Conservation (phyloP, 30 jellyfish, hydroid and myxozoan genomes). For the Chrysaora quinquecirrha region DNA sequence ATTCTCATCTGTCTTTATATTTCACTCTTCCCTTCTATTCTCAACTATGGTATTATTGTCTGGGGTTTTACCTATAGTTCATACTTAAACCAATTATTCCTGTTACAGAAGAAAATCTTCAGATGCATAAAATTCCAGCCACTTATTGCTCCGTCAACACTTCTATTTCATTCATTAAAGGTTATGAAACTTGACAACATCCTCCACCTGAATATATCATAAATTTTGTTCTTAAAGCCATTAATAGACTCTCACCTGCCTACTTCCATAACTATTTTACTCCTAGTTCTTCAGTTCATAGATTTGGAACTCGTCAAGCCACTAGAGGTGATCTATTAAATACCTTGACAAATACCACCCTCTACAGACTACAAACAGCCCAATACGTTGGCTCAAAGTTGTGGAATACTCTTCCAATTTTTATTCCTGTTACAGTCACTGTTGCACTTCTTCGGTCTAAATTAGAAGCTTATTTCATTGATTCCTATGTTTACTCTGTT, state of each 20-base stretch:
- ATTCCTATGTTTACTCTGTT: neutral
- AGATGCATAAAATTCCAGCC: too few relatives aligned
- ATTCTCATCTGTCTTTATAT: too few relatives aligned
- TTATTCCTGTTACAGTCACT: constrained; percentile 16
- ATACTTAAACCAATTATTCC: constrained; percentile 7
- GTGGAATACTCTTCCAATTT: constrained; percentile 37
- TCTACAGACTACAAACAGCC: constrained; percentile 21
- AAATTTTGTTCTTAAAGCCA: constrained; percentile 17
- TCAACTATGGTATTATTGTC: too few relatives aligned
- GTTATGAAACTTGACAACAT: constrained; percentile 1
- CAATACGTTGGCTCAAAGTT: constrained; percentile 19
- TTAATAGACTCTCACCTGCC: constrained; percentile 28
- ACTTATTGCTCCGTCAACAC: neutral
- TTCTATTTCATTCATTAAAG: neutral
- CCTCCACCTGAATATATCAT: neutral
- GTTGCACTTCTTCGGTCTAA: constrained; percentile 19
- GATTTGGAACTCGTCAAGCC: constrained; percentile 46
- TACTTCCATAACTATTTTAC: constrained; percentile 20
- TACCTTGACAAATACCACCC: constrained; percentile 22
- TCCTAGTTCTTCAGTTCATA: constrained; percentile 22
- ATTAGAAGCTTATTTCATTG: too few relatives aligned
- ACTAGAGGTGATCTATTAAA: constrained; percentile 42
- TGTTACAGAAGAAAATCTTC: neutral
- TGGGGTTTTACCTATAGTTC: constrained; percentile 2
- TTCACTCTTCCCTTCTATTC: neutral